Evolutionary conservation across 2,797 vertebrate genomes (phyloP).

Genomic region (Poecilia velifera): DNA sequence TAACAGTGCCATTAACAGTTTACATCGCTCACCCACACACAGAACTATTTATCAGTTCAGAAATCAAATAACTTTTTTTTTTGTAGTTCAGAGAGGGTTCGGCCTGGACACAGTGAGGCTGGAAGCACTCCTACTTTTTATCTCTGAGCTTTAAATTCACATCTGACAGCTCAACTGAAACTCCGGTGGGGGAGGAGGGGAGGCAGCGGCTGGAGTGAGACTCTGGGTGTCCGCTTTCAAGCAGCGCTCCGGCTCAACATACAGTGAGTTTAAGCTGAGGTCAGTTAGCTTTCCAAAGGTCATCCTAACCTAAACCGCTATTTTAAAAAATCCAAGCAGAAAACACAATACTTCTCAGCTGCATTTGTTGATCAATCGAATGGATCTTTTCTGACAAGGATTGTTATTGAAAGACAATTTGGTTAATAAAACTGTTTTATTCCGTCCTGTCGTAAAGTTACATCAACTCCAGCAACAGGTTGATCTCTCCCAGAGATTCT

Average conservation of each 20-base stretch:
- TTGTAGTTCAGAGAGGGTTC: slow-evolving; percentile 24
- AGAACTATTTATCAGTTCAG: slow-evolving; percentile 28
- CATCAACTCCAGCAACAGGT: not conserved
- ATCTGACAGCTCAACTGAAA: slow-evolving; percentile 34
- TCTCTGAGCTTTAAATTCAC: slow-evolving; percentile 19
- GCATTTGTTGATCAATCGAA: not conserved
- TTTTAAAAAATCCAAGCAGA: not conserved
- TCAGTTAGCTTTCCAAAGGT: slow-evolving; percentile 15
- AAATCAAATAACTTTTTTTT: slow-evolving; percentile 13
- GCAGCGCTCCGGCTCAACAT: slow-evolving; percentile 14
- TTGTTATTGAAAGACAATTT: not conserved
- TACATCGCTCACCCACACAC: slow-evolving; percentile 34
- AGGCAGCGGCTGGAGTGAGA: slow-evolving; percentile 29
- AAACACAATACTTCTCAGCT: not conserved
- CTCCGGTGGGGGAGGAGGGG: slow-evolving; percentile 14
- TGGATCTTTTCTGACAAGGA: not conserved
- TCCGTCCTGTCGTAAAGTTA: not conserved
- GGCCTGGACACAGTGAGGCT: slow-evolving; percentile 38
- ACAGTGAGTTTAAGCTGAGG: slow-evolving; percentile 4
- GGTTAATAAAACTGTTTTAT: not conserved
- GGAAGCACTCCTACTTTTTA: slow-evolving; percentile 26
- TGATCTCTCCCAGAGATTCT: not conserved
- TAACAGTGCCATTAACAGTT: slow-evolving; percentile 48
- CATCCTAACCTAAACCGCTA: slow-evolving; percentile 5
- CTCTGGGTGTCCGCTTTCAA: slow-evolving; percentile 55